phyloP scores from a whole-genome alignment of 2,113 vertebrate species.

The Crotalus helleri region DNA sequence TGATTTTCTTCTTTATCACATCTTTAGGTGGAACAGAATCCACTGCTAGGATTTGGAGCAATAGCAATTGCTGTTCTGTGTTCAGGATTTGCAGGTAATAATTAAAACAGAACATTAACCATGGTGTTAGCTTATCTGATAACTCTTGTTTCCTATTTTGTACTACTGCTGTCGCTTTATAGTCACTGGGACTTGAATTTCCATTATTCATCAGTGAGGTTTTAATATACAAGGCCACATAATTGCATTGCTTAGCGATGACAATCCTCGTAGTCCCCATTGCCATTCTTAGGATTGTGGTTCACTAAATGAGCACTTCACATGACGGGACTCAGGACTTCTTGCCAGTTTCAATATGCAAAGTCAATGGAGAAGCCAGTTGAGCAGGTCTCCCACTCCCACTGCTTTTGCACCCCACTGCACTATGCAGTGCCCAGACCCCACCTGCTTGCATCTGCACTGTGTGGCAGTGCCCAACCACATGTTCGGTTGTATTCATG shows the following conservation, averaged over 20 bases:
- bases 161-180: not conserved
- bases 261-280: not conserved
- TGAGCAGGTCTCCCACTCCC: not conserved
- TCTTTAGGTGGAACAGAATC: constrained; percentile 90
- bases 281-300: not conserved
- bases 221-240: not conserved
- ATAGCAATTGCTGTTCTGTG: constrained; percentile 90
- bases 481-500: not conserved
- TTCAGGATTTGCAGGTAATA: constrained; percentile 95
- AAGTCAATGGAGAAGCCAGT: not conserved
- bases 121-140: not conserved
- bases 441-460: not conserved
- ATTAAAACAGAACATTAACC: not conserved
- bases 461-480: not conserved
- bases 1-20: not conserved
- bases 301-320: not conserved
- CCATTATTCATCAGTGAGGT: not conserved
- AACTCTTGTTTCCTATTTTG: not conserved
- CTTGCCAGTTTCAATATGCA: not conserved
- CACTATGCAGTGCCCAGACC: not conserved
- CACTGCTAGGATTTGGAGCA: constrained; percentile 82
- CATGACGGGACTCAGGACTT: not conserved
- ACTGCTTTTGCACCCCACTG: not conserved
- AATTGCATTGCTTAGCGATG: not conserved
- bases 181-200: not conserved